Evolutionary conservation across 2,113 vertebrate genomes (phyloP), one percentile per base, ranked within the genome.

Genomic region (Meleagris gallopavo): DNA sequence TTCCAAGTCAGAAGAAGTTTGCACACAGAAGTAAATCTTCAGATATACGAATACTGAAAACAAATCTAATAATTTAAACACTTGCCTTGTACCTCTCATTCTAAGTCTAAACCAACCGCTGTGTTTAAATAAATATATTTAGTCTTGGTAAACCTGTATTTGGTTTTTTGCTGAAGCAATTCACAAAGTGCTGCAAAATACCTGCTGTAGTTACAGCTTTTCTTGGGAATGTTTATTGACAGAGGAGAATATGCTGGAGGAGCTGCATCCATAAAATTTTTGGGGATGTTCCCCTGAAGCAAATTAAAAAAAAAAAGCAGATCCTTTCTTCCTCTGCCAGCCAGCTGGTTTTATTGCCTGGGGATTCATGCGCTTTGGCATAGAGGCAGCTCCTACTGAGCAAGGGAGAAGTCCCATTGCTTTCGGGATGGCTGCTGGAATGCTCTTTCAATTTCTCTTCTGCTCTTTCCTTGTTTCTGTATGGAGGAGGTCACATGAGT

Each of bases 251-350:
- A 46, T 2, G 5, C 46, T 0, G 2, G 43, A 64, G 48, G 75
- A 65, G 14, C 54, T 40, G 24, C 34, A 38, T 3, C 0, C 0
- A 0, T 43, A 11, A 1, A 0, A 13, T 38, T 57, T 38, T 36
- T 12, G 3, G 13, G 13, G 61, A 43, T 83, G 24, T 61, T 93
- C 34, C 27, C 36, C 57, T 54, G 15, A 27, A 90, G 62, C n/a
- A 41, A 7, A 29, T 65, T n/a, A 48, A 48, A 22, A 41, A 45
- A 75, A 91, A 57, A 90, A 57, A 50, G 57, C 27, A 29, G 21
- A 13, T 90, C 76, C 34, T 55, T 84, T 74, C 60, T 74, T 93
- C 38, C 3, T 91, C 30, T 46, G 3, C 40, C 24, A 86, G 1
- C 18, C 61, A 75, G 43, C 25, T n/a, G 40, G 48, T 89, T 24